Evolutionary conservation across 2,113 vertebrate genomes (phyloP).

Genomic region (Phocoena phocoena): DNA sequence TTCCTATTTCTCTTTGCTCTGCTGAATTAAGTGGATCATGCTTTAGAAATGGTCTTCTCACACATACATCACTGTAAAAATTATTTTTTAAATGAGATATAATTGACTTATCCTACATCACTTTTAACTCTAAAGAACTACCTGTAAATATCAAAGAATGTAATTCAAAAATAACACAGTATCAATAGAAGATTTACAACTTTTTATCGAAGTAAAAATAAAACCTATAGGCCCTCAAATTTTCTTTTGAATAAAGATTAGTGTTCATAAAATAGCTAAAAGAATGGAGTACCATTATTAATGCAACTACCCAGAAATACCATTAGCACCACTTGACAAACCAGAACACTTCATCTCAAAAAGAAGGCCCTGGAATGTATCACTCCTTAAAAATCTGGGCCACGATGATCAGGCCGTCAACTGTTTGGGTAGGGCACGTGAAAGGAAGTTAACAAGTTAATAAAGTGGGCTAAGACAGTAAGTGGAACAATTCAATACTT

Average conservation of each 20-base stretch:
- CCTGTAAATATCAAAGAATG: not conserved
- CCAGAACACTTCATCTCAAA: not conserved
- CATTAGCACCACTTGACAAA: not conserved
- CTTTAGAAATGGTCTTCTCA: not conserved
- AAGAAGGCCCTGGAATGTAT: not conserved
- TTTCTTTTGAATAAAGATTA: not conserved
- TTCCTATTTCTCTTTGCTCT: not conserved
- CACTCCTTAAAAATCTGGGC: conserved; percentile 22
- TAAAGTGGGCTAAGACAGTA: not conserved
- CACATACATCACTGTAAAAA: not conserved
- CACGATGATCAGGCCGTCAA: not conserved
- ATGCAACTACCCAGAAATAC: not conserved
- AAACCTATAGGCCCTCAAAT: not conserved
- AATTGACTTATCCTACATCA: not conserved
- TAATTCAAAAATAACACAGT: not conserved
- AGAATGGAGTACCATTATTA: not conserved
- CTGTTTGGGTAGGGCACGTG: not conserved
- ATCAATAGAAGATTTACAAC: not conserved
- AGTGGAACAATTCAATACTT: not conserved
- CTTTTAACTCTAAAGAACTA: conserved; percentile 9
- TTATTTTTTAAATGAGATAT: not conserved
- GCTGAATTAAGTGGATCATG: not conserved
- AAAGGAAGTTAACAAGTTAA: not conserved
- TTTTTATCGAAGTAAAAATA: not conserved
- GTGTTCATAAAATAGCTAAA: not conserved